These are phyloP conservation scores for Hycleus cichorii DNA, from an alignment of 1,140 invertebrate species.

Conservation along the genomic window DNA sequence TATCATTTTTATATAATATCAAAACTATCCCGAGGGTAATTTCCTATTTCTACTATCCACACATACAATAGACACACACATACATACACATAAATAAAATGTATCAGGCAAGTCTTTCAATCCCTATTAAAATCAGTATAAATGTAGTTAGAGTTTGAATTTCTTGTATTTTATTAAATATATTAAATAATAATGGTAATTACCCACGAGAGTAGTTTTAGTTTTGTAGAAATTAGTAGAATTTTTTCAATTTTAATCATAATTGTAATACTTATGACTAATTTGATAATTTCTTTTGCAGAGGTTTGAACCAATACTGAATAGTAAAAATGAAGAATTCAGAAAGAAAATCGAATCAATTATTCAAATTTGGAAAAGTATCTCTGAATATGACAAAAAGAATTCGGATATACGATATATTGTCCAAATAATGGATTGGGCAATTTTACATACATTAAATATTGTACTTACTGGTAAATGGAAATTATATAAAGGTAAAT, in stretches of 20 bases:
- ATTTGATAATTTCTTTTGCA: constrained; percentile 29
- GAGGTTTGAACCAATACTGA: constrained; percentile 36
- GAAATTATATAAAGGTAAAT: constrained; percentile 36
- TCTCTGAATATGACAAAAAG: constrained; percentile 25
- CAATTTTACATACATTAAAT: constrained; percentile 38
- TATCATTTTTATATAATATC: constrained; percentile 11
- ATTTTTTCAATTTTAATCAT: no score
- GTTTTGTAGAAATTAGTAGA: no score
- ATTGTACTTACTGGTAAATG: constrained; percentile 38
- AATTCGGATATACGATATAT: constrained; percentile 31
- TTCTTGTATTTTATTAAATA: no score
- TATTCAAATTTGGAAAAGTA: constrained; percentile 37
- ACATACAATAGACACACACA: no score
- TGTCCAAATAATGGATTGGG: constrained; percentile 36
- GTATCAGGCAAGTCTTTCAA: no score
- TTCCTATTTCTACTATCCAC: no score
- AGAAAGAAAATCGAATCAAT: constrained; percentile 33
- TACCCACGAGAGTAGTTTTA: no score
- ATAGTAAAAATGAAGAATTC: constrained; percentile 31
- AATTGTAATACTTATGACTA: not conserved
- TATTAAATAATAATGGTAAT: no score
- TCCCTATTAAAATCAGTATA: no score
- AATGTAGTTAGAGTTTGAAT: no score
- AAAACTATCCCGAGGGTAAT: no score
- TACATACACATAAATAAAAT: no score